Base-by-base conservation (phyloP, 1,140 invertebrate species). In the Coelopa frigida region DNA sequence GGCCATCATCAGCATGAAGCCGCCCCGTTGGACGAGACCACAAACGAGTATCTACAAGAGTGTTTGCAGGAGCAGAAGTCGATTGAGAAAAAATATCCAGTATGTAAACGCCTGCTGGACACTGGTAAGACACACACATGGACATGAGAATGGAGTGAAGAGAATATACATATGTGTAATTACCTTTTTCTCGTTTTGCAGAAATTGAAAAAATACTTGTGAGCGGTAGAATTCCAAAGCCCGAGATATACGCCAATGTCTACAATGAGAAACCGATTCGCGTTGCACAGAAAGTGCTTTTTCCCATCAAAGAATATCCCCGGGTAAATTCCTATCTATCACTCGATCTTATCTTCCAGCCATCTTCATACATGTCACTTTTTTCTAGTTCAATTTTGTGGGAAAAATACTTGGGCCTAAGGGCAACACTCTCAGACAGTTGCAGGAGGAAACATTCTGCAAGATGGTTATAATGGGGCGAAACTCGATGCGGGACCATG, bases 371-470 rank as follows among this genome's bases (percentile, higher is more conserved):
- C n/a, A n/a, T n/a, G n/a, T n/a, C n/a, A n/a, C n/a, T n/a, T n/a
- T n/a, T n/a, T n/a, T n/a, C n/a, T 75, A 92, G 83, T 94, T 93
- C 68, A 95, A 95, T 71, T 96, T 95, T 72, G 89, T 95, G 47
- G 92, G 92, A 20, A 94, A 95, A 73, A 74, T 96, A 38, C 73
- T 96, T 55, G 91, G 93, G 31, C 92, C 92, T 22, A 94, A 94
- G 73, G 93, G 92, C 32, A 89, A 89, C 65, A 91, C 91, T 7
- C 74, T 96, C 68, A 94, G 94, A 66, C 78, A 89, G 52, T 73
- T 97, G 18, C 93, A 95, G 73, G 92, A 95, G 63, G 87, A 93
- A 60, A 95, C 91, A 3, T 88, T 92, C 79, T 94, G 90, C 58
- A 94, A 93, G 73, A 95, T 97, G 87, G 87, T 91, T 5, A 87